Base-by-base conservation (phyloP, 2,888 invertebrate species). In the Metalampra italica region DNA sequence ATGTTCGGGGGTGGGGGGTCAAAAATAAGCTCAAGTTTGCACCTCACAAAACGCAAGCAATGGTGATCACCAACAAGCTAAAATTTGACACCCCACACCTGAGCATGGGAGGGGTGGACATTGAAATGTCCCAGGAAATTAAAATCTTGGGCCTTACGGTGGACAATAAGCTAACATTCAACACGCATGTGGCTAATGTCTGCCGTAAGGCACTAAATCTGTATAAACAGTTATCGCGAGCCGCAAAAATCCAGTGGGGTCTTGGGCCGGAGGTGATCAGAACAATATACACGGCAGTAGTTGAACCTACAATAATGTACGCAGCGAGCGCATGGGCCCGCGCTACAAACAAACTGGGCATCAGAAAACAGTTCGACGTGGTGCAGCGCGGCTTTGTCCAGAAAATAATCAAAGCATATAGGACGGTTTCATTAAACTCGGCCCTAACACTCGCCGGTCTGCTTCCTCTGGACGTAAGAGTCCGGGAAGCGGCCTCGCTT, bases 391-490 rank as follows among this genome's bases (percentile, higher is more conserved):
- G 34, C 1, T 43, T 50, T 9, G 50, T 44, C 0, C 46, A 47
- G 15, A 50, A 46, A 9, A 14, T 50, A 1, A 9, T 12, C 1
- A 30, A n/a, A 30, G 43, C 46, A 0, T 50, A 50, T 29, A 15
- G 39, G 1, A 46, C 50, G 7, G 46, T 46, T 1, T 50, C 50
- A 0, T 13, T 54, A 14, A 45, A 46, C 39, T 45, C 55, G 1
- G 50, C 49, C 1, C 38, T 53, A 30, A 7, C 45, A 5, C 45
- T 55, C 9, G 40, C 51, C 0, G 52, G 54, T 12, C 12, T 57
- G 8, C 50, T 54, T 4, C 51, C 54, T 9, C 45, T 55, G 7
- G 52, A 52, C 45, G 41, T 55, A 0, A 30, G 51, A 8, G 34
- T 48, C 2, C 36, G 14, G 9, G 36, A 48, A 11, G 42, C 43